Base-by-base conservation (phyloP, 1,140 invertebrate genomes). In the Heliconius eleuchia region DNA sequence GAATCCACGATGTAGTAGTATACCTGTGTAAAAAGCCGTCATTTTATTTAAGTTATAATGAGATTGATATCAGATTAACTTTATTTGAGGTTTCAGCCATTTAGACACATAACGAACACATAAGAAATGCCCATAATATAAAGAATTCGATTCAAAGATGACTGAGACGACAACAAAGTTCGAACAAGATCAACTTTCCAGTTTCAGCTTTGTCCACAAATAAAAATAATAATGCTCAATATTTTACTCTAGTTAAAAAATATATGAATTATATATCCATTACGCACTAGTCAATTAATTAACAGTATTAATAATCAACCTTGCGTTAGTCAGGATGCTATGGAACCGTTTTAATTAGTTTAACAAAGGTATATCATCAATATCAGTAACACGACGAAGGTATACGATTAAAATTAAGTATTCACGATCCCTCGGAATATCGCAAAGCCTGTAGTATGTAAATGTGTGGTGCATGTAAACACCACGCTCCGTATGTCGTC, bases 1-100 rank as follows among this genome's bases (percentile, higher is more conserved):
- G 97, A 99, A 87, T 98, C 97, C 70, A 98, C 98, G 77, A 99
- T 97, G 89, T 97, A 98, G 93, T 93, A 93, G 78, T 94, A 94
- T 80, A 94, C 92, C 92, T 94, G 83, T 27, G 79, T n/a, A 85
- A 85, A 16, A 39, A 60, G 0, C 1, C 1, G 3, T 66, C 5
- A 66, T 66, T 30, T 30, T 30, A 16, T 27, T 66, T 18, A 6
- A n/a, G 9, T 11, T 23, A 23, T 23, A 2, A 23, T 23, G 2
- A 11, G 2, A 57, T 23, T 9, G n/a, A n/a, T 57, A 23, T n/a
- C n/a, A 6, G n/a, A 57, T 23, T 57, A n/a, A 9, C 18, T n/a
- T 0, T 9, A 57, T 57, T 3, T n/a, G 19, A 9, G 7, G 19
- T 23, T 57, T 57, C 3, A 46, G 13, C 16, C 13, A 46, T 46